Evolutionary conservation across 2,113 vertebrate species (phyloP), one percentile per base, ranked within the genome.

Genomic region (Corythornis cristatus): DNA sequence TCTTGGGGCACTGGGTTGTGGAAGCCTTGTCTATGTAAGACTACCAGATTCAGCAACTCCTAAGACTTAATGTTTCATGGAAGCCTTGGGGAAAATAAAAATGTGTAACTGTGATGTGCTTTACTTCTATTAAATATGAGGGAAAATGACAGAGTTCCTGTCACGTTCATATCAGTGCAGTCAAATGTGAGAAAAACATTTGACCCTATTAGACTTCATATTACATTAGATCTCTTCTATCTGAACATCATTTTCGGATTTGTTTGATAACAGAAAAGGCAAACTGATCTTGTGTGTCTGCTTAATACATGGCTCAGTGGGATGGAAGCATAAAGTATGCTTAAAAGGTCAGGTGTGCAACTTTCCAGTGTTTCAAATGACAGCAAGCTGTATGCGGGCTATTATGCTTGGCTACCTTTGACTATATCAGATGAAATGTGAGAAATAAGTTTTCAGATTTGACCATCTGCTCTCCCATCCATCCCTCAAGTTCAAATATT

Each of bases 1-100:
- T 4, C 43, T 28, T 35, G 23, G 15, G 7, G 1, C 9, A 4
- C 14, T 0, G 0, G 13, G 3, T 37, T 83, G 17, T 45, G 61
- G 15, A 42, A 87, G 25, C 11, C 12, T 65, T 60, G 51, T 21
- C 35, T 76, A n/a, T 60, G 1, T 37, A 8, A 88, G 5, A 8
- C 6, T 61, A 48, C 4, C 14, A 68, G 45, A 53, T 76, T 75
- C n/a, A 75, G 15, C 8, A 73, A 0, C 25, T 65, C 19, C 13
- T 48, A 65, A 43, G 2, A 61, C 11, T 60, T 48, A 25, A 15
- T 77, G 74, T 71, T 91, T 90, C 11, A 50, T 21, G 10, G 11
- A 50, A 92, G 3, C 14, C 12, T 54, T 43, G 8, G 5, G 28
- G 15, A 66, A 93, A 92, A 81, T 15, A 70, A 73, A 94, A 81